Evolutionary conservation across 2,888 invertebrate species (phyloP).

Genomic region (Apamea sordens): DNA sequence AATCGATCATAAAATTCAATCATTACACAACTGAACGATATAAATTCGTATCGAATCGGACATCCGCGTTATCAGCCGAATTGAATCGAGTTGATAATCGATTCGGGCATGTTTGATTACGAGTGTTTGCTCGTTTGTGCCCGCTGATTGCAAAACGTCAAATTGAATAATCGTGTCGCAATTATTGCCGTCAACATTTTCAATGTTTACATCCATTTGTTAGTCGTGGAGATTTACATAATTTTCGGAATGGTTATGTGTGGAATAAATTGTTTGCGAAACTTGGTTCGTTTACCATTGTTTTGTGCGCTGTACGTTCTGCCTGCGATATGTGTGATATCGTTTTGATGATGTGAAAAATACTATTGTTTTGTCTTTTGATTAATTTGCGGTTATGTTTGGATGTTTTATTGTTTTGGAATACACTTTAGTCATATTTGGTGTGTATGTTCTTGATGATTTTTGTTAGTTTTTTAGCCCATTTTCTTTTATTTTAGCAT

Average conservation of each 20-base stretch:
- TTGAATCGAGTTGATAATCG: slow-evolving; percentile 85
- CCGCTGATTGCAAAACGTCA: slow-evolving; percentile 89
- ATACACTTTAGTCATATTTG: not conserved
- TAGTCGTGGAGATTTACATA: slow-evolving; percentile 76
- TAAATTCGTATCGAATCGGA: slow-evolving; percentile 69
- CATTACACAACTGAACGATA: slow-evolving; percentile 66
- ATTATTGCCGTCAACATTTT: slow-evolving; percentile 82
- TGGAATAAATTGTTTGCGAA: slow-evolving; percentile 63
- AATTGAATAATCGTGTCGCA: slow-evolving; percentile 88
- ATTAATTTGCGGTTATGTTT: not conserved
- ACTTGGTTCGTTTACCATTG: slow-evolving; percentile 53
- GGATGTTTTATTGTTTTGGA: not conserved
- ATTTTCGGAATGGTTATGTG: slow-evolving; percentile 64
- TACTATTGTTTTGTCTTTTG: slow-evolving; percentile 8
- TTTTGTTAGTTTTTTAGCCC: not conserved
- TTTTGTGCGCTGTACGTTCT: slow-evolving; percentile 39
- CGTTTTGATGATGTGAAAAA: slow-evolving; percentile 45
- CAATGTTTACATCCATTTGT: slow-evolving; percentile 79
- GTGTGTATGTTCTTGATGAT: not conserved
- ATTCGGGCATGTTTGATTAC: slow-evolving; percentile 85
- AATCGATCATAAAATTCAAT: slow-evolving; percentile 71
- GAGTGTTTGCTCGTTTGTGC: slow-evolving; percentile 87
- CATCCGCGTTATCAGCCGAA: slow-evolving; percentile 69
- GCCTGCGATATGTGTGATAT: slow-evolving; percentile 39
- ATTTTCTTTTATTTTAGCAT: not conserved